Base-by-base conservation (phyloP, 2,888 invertebrate species). In the Pseudoips prasinana region DNA sequence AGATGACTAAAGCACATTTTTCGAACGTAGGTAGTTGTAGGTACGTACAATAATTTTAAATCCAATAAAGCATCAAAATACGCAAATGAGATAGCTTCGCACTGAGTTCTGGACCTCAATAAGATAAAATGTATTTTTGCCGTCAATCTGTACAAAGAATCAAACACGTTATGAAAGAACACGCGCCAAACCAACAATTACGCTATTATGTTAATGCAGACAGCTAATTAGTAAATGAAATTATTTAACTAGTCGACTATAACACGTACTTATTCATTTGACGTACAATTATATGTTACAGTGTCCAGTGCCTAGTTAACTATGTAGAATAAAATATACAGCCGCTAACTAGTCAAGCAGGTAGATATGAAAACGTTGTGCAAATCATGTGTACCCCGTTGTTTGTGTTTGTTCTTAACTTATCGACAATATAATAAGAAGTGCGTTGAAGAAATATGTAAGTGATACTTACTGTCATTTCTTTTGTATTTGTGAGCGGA, bases 171-270 rank as follows among this genome's bases (percentile, higher is more conserved):
- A n/a, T n/a, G n/a, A n/a, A n/a, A n/a, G n/a, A n/a, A 64, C 73
- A 67, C 66, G 66, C 49, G 67, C 61, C 62, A 63, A 57, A 66
- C 55, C 41, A 40, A 46, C 61, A 69, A 70, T 74, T 68, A 68
- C 51, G 46, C 55, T 45, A 69, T 75, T 77, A 71, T 46, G 39
- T 54, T 52, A 46, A 54, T 61, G 53, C 43, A 46, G 50, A 48
- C 42, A 51, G 58, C 47, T 66, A 65, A 71, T 65, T 64, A 61
- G 46, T 46, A 59, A 55, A 52, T 48, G 46, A 35, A 61, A 52
- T 2, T 14, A 42, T 69, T 60, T 75, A 70, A 76, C 76, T 73
- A 58, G 66, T 59, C 64, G 64, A 46, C 46, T 61, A 45, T 57
- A 55, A 48, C 52, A 53, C 25, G 45, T 56, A 58, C 57, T n/a